Percentiles rank a stretch among this genome's conserved stretches.
Evolutionary conservation across 2,113 vertebrate species (phyloP).

Genomic region (Emberiza fucata): DNA sequence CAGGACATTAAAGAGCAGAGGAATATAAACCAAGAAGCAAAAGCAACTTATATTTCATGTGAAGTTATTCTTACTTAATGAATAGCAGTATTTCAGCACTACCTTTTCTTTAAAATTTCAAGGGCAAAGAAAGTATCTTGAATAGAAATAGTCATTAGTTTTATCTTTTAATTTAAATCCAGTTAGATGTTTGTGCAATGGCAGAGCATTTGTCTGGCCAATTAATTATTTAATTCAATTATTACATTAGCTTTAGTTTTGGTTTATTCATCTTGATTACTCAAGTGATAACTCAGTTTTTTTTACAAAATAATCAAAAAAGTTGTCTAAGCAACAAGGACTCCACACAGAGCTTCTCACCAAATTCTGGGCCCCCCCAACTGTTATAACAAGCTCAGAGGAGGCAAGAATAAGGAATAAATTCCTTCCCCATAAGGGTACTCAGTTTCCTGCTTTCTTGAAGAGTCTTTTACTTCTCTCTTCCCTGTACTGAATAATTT

Average conservation of each 20-base stretch:
- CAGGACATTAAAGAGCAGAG: neutral
- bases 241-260: neutral
- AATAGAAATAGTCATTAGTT: neutral
- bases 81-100: neutral
- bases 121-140: neutral
- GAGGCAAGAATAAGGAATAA: neutral
- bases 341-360: neutral
- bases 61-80: neutral
- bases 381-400: neutral
- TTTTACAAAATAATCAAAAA: neutral
- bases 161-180: neutral
- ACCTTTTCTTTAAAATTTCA: neutral
- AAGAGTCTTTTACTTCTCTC: neutral
- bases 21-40: neutral
- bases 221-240: neutral
- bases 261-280: neutral
- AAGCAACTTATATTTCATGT: neutral
- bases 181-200: neutral
- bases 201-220: neutral
- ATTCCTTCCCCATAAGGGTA: neutral
- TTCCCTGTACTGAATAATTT: neutral
- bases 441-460: neutral
- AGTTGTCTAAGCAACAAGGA: neutral
- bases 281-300: neutral
- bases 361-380: fast-evolving